Percentiles rank a stretch among this genome's conserved stretches.
phyloP scores from a whole-genome alignment of 2,888 invertebrate genomes.

The Rhodophaea formosa region DNA sequence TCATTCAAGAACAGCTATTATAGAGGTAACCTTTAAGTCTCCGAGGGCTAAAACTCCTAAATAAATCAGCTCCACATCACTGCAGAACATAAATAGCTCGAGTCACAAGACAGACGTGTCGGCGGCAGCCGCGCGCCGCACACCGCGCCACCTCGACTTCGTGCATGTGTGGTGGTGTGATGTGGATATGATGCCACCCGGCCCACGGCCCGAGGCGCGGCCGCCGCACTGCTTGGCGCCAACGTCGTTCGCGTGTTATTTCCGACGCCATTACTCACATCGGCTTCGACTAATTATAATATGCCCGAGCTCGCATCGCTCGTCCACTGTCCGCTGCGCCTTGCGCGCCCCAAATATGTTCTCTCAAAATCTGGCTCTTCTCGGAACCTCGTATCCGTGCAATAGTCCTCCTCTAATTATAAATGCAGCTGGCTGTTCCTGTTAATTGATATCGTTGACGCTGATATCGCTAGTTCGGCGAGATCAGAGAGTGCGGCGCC shows the following conservation, averaged over 20 bases:
- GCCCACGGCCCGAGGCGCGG: slow-evolving; percentile 33
- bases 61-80: slow-evolving; percentile 57
- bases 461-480: slow-evolving; percentile 45
- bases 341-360: slow-evolving; percentile 30
- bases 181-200: slow-evolving; percentile 11
- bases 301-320: slow-evolving; percentile 63
- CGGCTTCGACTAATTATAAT: slow-evolving; percentile 78
- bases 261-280: slow-evolving; percentile 79
- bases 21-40: slow-evolving; percentile 41
- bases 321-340: slow-evolving; percentile 57
- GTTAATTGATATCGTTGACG: slow-evolving; percentile 41
- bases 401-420: slow-evolving; percentile 26
- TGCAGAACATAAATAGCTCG: slow-evolving; percentile 60
- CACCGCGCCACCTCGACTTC: slow-evolving; percentile 23
- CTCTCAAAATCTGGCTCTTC: slow-evolving; percentile 18
- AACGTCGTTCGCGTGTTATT: slow-evolving; percentile 73
- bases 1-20: slow-evolving; percentile 35
- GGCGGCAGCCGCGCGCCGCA: slow-evolving; percentile 45
- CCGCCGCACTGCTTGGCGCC: slow-evolving; percentile 74
- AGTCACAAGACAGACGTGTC: slow-evolving; percentile 76
- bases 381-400: slow-evolving; percentile 22
- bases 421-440: slow-evolving; percentile 37
- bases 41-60: slow-evolving; percentile 45
- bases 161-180: slow-evolving; percentile 28
- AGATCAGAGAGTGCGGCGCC: slow-evolving; percentile 63